Percentiles rank a stretch among this genome's conserved stretches.
phyloP scores from a whole-genome alignment of 2,113 vertebrate genomes.

The Callionymus lyra region DNA sequence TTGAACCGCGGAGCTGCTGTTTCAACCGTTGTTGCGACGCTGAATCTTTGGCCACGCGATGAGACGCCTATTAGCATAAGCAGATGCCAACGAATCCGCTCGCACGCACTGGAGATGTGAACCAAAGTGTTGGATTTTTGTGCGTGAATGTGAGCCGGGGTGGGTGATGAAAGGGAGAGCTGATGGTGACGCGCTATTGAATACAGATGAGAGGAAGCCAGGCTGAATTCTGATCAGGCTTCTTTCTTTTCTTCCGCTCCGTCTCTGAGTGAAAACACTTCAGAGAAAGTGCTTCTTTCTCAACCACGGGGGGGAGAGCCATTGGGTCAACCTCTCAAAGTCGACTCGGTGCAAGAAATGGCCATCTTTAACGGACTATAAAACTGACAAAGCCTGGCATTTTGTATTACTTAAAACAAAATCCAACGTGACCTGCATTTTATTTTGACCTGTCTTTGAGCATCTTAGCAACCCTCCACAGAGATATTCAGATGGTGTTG shows the following conservation, averaged over 20 bases:
- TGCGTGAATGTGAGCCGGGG: slow-evolving; percentile 19
- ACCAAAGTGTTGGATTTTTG: slow-evolving; percentile 20
- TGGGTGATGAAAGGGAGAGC: slow-evolving; percentile 49
- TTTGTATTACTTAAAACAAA: slow-evolving; percentile 19
- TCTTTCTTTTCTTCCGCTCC: slow-evolving; percentile 10
- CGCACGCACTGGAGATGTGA: slow-evolving; percentile 3
- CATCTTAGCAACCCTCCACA: too few species aligned
- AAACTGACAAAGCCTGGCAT: slow-evolving; percentile 14
- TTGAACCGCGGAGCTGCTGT: neutral
- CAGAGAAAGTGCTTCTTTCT: slow-evolving; percentile 28
- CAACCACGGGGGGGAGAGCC: slow-evolving; percentile 10
- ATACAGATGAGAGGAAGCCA: slow-evolving; percentile 50
- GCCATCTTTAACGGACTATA: slow-evolving; percentile 1
- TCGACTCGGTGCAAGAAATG: slow-evolving; percentile 8
- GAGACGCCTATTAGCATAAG: slow-evolving; percentile 1
- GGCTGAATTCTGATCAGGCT: slow-evolving; percentile 43
- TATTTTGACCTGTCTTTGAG: too few species aligned
- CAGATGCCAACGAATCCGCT: neutral
- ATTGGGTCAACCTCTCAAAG: slow-evolving; percentile 30
- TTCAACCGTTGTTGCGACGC: neutral
- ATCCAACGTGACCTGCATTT: too few species aligned
- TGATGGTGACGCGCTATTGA: slow-evolving; percentile 36
- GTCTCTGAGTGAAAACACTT: slow-evolving; percentile 24
- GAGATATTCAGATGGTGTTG: too few species aligned
- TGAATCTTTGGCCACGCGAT: slow-evolving; percentile 8